Percentiles rank a stretch among this genome's conserved stretches.
Conservation (phyloP, 64 coral and sea anemone species). For the Acropora yongei region DNA sequence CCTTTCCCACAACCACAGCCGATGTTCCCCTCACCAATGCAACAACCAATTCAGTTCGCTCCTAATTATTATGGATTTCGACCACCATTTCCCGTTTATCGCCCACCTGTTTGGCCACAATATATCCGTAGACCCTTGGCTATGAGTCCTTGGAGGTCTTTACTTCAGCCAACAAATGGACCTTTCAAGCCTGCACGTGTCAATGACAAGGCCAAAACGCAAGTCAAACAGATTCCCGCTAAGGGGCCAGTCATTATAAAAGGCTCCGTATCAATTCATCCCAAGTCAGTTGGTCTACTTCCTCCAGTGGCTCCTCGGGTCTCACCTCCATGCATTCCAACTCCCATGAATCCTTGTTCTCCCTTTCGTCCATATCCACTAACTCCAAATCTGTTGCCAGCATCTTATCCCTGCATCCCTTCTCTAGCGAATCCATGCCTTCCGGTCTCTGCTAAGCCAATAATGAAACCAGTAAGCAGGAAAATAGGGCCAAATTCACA, state of each 20-base stretch:
- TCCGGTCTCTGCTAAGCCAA: not conserved
- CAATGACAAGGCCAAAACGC: conserved; percentile 7
- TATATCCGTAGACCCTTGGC: not conserved
- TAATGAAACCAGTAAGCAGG: not conserved
- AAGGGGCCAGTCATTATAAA: conserved; percentile 25
- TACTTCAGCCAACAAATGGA: not conserved
- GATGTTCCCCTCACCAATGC: not conserved
- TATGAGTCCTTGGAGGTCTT: not conserved
- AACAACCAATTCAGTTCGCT: not conserved
- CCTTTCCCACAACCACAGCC: not conserved
- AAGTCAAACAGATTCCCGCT: conserved; percentile 11
- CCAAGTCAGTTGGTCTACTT: not conserved
- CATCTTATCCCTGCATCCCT: conserved; percentile 45
- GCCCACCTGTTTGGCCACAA: not conserved
- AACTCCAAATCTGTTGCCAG: not conserved
- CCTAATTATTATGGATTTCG: not conserved
- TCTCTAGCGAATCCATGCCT: conserved; percentile 34
- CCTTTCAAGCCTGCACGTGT: not conserved
- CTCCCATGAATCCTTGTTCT: not conserved
- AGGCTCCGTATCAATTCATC: conserved; percentile 10
- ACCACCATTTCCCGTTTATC: not conserved
- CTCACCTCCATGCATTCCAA: not conserved
- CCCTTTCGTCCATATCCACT: conserved; percentile 9
- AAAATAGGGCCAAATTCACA: not conserved
- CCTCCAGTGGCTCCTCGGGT: not conserved